Evolutionary conservation across 2,888 invertebrate species (phyloP), one percentile per base, ranked within the genome.

Genomic region (Idaea aversata): DNA sequence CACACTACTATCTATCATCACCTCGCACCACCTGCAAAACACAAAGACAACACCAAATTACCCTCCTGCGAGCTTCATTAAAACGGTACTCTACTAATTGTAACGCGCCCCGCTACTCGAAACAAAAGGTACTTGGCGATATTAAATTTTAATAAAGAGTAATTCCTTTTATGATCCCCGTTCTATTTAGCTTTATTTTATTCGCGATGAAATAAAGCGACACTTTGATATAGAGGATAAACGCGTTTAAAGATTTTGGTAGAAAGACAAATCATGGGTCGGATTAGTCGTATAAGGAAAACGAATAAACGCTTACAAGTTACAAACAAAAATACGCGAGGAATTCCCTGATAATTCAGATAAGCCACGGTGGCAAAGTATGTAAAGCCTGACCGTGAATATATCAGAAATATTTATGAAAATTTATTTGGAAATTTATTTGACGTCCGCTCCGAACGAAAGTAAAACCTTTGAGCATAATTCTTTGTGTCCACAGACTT

Each of bases 311-410:
- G 84, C 77, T 83, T 81, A 85, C 85, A 88, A 88, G 87, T 87
- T 84, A 87, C 87, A 25, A 25, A 25, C 25, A 25, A 90, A 90
- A 90, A 86, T 83, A 88, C 83, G 75, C 77, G 83, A 77, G 6
- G 84, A 86, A 86, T 88, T 86, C 86, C 80, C 75, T 85, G 89
- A 91, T 91, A 87, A 91, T 91, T 90, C 91, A 82, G 90, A 90
- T 91, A 90, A 91, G 88, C 91, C 91, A 89, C 89, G 90, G 85
- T 85, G 85, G 83, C 83, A 82, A 87, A 88, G 86, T 87, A 88
- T 87, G 84, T 85, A 86, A 87, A 84, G 83, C 89, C 90, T 90
- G 91, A 90, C 90, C 90, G 86, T 87, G 89, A 90, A 91, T 92
- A 90, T 84, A 90, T 91, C 87, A 91, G 87, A 88, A 87, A 88